These are phyloP conservation scores for Osmoderma eremita DNA, from an alignment of 2,888 invertebrate species.

Conservation along the genomic window DNA sequence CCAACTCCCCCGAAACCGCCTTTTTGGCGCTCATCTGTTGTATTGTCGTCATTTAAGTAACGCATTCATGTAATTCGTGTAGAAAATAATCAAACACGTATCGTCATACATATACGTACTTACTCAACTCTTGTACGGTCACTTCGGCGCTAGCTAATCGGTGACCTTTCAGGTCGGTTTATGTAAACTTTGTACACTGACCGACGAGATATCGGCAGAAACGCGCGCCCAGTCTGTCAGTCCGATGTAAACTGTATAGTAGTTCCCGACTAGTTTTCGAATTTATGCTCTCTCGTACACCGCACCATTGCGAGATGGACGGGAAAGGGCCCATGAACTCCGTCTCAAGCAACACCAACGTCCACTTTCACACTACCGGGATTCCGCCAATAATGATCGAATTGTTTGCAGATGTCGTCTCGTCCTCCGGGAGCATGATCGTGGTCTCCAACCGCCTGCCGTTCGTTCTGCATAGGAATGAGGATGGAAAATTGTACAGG, in stretches of 20 bases:
- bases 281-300: neutral
- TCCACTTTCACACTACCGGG: neutral
- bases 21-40: too few relatives aligned
- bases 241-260: neutral
- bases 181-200: slow-evolving; percentile 17
- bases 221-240: neutral
- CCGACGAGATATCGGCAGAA: neutral
- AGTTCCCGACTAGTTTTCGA: neutral
- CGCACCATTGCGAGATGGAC: too few relatives aligned
- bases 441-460: slow-evolving; percentile 92
- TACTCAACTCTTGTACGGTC: neutral
- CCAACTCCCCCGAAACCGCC: too few relatives aligned
- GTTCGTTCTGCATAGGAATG: slow-evolving; percentile 83
- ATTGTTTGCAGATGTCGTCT: slow-evolving; percentile 59
- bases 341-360: neutral
- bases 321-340: too few relatives aligned
- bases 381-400: slow-evolving; percentile 1
- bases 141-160: slow-evolving; percentile 18
- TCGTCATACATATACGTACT: too few relatives aligned
- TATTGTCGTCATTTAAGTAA: too few relatives aligned
- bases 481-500: slow-evolving; percentile 77
- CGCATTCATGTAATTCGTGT: too few relatives aligned
- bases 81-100: too few relatives aligned
- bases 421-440: slow-evolving; percentile 77
- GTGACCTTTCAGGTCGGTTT: slow-evolving; percentile 29